A percentile compares a stretch with the other conserved stretches of the same genome.
Conservation (phyloP, 2,113 vertebrate species). For the Chionodraco myersi region DNA sequence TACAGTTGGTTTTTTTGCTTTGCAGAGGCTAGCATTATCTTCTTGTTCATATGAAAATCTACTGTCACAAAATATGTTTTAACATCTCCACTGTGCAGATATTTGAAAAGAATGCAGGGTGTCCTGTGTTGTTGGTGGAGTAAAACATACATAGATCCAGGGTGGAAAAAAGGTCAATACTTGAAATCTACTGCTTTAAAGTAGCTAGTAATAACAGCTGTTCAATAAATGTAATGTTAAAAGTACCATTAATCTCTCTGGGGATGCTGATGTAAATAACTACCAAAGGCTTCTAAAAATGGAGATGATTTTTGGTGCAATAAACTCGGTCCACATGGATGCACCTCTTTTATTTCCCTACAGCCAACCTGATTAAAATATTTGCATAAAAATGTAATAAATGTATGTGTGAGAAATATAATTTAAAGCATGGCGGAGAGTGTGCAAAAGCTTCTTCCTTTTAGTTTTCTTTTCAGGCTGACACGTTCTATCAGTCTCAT, state of each 20-base stretch:
- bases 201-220: not conserved
- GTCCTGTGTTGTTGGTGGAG: no score
- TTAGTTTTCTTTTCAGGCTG: not conserved
- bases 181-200: not conserved
- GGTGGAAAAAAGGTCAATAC: no score
- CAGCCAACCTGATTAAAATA: not conserved
- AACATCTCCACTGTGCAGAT: no score
- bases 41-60: no score
- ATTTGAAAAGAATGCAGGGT: no score
- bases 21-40: no score
- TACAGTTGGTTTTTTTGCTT: no score
- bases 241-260: not conserved
- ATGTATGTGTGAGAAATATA: not conserved
- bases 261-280: conserved; percentile 11
- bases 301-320: not conserved
- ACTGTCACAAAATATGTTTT: no score
- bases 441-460: not conserved
- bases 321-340: not conserved
- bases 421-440: not conserved
- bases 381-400: not conserved
- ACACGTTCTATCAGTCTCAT: not conserved
- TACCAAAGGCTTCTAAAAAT: not conserved
- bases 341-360: not conserved
- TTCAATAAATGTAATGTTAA: conserved; percentile 2
- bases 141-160: no score